Evolutionary conservation across 2,113 vertebrate species (phyloP).

Genomic region (Camelus bactrianus): DNA sequence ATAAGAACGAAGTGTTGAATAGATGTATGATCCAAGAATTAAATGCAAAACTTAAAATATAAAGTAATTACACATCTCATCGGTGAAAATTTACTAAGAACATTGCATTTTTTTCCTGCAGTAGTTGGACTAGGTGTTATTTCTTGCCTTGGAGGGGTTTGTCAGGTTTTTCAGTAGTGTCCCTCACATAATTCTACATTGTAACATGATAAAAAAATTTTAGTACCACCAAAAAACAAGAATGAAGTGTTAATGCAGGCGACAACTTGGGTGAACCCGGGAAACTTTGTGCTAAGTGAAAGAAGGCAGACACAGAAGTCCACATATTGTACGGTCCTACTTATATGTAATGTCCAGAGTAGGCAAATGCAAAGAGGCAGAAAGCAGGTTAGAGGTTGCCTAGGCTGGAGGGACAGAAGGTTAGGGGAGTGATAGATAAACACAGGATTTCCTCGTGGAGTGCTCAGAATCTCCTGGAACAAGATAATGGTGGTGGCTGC

Average conservation of each 20-base stretch:
- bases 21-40: slow-evolving; percentile 65
- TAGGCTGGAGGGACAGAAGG: not conserved
- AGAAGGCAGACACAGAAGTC: not conserved
- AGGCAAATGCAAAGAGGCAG: not conserved
- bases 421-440: not conserved
- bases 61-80: slow-evolving; percentile 67
- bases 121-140: not conserved
- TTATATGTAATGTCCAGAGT: not conserved
- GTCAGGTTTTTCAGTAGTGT: not conserved
- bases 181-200: not conserved
- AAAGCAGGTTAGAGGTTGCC: not conserved
- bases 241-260: not conserved
- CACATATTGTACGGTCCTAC: not conserved
- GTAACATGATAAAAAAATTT: not conserved
- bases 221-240: not conserved
- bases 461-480: not conserved
- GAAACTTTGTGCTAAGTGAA: not conserved
- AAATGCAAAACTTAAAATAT: slow-evolving; percentile 80
- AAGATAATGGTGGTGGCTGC: not conserved
- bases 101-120: not conserved
- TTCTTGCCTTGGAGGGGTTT: not conserved
- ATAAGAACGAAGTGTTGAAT: not conserved
- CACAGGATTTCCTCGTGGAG: not conserved
- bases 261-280: not conserved
- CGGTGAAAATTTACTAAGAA: slow-evolving; percentile 76